Percentiles rank a stretch among this genome's conserved stretches.
These are phyloP conservation scores for Pocillopora verrucosa DNA, from an alignment of 64 coral and sea anemone species.

Conservation along the genomic window DNA sequence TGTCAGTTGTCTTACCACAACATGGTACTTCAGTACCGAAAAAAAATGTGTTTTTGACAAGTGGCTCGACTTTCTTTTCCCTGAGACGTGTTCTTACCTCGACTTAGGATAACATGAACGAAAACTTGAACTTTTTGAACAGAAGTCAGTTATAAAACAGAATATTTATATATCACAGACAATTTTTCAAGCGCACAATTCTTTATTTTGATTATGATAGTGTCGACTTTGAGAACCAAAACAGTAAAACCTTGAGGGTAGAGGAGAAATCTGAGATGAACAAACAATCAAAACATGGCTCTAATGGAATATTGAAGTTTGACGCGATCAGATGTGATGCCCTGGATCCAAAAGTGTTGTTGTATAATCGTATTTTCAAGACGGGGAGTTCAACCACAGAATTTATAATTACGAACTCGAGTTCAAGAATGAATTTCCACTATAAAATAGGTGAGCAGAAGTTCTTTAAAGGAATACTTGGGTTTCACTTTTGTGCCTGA, in stretches of 20 bases:
- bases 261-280: neutral
- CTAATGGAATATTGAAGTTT: conserved; percentile 68
- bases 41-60: too few species aligned
- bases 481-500: too few species aligned
- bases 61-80: too few species aligned
- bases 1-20: too few species aligned
- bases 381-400: conserved; percentile 85
- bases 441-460: conserved; percentile 65
- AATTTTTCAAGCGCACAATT: neutral
- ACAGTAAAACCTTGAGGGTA: neutral
- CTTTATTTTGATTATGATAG: conserved; percentile 16
- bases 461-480: neutral
- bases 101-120: too few species aligned
- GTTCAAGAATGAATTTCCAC: conserved; percentile 41
- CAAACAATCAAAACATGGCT: neutral
- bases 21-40: too few species aligned
- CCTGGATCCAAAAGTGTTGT: conserved; percentile 68
- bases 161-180: too few species aligned
- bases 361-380: conserved; percentile 96
- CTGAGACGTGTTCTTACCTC: too few species aligned
- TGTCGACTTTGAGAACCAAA: neutral
- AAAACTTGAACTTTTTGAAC: too few species aligned
- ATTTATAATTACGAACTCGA: conserved; percentile 55
- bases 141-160: too few species aligned
- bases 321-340: conserved; percentile 48